Evolutionary conservation across 2,113 vertebrate species (phyloP).

Genomic region (Gambusia affinis): DNA sequence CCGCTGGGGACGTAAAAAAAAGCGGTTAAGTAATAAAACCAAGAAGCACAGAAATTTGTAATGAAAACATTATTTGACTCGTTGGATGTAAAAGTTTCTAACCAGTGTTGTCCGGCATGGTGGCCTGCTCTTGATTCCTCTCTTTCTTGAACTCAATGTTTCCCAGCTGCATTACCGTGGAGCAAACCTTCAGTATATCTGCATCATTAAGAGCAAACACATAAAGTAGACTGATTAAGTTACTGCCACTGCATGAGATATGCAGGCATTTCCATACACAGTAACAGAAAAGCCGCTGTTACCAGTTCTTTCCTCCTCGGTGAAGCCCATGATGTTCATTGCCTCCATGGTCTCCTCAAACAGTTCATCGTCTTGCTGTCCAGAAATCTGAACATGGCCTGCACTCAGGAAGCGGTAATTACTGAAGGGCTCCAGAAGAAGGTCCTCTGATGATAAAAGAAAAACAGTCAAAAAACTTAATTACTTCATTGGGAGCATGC

Average conservation of each 20-base stretch:
- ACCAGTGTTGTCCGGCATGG: conserved; percentile 97
- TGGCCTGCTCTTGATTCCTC: conserved; percentile 95
- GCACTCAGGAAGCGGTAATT: conserved; percentile 91
- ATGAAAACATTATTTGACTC: not conserved
- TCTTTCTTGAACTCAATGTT: conserved; percentile 98
- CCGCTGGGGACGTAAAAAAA: conserved; percentile 76
- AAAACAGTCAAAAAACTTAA: not conserved
- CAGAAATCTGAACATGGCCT: conserved; percentile 87
- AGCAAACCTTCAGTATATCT: conserved; percentile 93
- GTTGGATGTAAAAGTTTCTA: conserved; percentile 22
- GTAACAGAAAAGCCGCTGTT: conserved; percentile 9
- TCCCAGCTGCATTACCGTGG: conserved; percentile 92
- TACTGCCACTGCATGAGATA: not conserved
- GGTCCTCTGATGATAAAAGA: conserved; percentile 80
- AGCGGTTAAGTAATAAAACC: not conserved
- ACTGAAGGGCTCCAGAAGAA: conserved; percentile 89
- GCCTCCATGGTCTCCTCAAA: conserved; percentile 94
- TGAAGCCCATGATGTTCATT: conserved; percentile 94
- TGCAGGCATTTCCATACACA: not conserved
- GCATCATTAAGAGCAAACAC: conserved; percentile 17
- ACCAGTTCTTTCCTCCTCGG: conserved; percentile 88
- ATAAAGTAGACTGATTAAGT: not conserved
- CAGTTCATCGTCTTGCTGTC: conserved; percentile 92
- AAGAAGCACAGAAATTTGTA: not conserved
- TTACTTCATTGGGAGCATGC: not conserved